Base-by-base conservation (phyloP, 1,140 invertebrate species). In the Trachelipus rathkii region DNA sequence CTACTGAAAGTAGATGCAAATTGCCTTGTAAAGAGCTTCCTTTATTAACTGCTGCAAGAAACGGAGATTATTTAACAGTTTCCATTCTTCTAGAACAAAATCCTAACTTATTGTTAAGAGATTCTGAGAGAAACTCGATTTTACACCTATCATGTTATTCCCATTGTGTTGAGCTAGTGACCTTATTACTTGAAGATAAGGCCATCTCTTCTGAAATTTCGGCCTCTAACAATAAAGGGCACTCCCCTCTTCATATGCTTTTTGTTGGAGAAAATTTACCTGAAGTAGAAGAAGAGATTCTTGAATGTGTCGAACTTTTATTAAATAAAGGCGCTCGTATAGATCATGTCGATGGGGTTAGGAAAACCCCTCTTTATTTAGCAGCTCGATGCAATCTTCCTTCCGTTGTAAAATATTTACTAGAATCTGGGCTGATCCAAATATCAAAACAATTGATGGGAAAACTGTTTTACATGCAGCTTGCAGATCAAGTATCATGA, bases 381-480 rank as follows among this genome's bases (percentile, higher is more conserved):
- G 79, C 79, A 2, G 68, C 79, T 21, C 77, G 45, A 8, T 72
- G 69, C 13, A 46, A 69, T 0, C n/a, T 78, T 1, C 66, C 79
- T 5, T 53, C 67, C 5, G 44, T 76, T 43, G 79, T 80, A 43
- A 72, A 76, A 19, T 44, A 46, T 23, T 66, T 80, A 1, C 23
- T 80, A 5, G 53, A 50, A 33, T 13, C 44, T 21, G 74, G 74
- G 79, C 77, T 5, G 74, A 80, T 67, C 74, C 74, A 13, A 76
- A 44, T 3, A 19, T 78, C 13, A 21, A 70, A 13, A 78, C 72
- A 66, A 43, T 46, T 10, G 19, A 44, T 2, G 75, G 77, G 5
- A 75, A 78, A 71, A 73, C 71, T 8, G 60, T 80, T 11, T 45
- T 80, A 15, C 79, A 80, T 71, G 79, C 77, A 9, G 79, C 77